phyloP scores from a whole-genome alignment of 2,888 invertebrate species.

The Spisula solida region DNA sequence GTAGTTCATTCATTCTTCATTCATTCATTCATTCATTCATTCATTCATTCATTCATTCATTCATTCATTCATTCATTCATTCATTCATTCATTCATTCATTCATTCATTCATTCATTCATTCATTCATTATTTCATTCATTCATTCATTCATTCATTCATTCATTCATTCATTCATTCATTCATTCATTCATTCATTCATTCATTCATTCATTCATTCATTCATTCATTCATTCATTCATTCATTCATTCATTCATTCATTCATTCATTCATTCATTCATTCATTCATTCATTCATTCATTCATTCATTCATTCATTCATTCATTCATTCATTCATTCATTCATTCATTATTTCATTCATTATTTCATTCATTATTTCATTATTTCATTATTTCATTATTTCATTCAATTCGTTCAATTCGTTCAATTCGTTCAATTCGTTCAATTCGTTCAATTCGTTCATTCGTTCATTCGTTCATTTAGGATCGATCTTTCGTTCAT shows the following conservation, averaged over 20 bases:
- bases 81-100: not conserved
- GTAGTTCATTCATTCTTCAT: not conserved
- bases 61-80: conserved; percentile 32
- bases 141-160: conserved; percentile 1
- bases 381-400: not conserved
- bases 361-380: not conserved
- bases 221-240: conserved; percentile 28
- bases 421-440: not conserved
- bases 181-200: not conserved
- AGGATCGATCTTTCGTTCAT: not conserved
- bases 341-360: not conserved
- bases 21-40: conserved; percentile 11
- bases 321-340: not conserved
- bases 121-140: not conserved
- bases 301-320: not conserved
- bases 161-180: not conserved
- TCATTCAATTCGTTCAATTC: not conserved
- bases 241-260: conserved; percentile 11
- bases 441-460: not conserved
- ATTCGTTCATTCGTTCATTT: no score
- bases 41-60: conserved; percentile 6
- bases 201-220: not conserved
- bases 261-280: not conserved
- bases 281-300: not conserved
- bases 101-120: not conserved